Evolutionary conservation across 2,113 vertebrate genomes (phyloP).

Genomic region (Sturnira hondurensis): DNA sequence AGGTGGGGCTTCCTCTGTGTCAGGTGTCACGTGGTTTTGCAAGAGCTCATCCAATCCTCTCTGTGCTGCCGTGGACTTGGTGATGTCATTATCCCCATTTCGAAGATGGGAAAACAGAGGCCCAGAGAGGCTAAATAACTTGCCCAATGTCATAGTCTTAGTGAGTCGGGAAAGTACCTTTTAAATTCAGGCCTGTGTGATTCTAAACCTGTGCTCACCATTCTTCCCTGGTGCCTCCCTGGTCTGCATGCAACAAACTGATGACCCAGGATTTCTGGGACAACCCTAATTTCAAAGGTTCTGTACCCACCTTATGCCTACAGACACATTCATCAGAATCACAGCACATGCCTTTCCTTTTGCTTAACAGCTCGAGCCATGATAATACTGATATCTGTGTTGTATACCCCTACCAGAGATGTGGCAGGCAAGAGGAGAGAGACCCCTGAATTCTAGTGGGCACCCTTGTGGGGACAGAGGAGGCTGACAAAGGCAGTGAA

Average conservation of each 20-base stretch:
- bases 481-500: not conserved
- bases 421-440: not conserved
- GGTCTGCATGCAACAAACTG: not conserved
- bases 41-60: not conserved
- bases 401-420: not conserved
- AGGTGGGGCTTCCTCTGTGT: fast-evolving
- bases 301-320: not conserved
- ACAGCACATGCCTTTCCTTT: not conserved
- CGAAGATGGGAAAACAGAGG: not conserved
- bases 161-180: not conserved
- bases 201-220: not conserved
- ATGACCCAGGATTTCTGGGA: not conserved
- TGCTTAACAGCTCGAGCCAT: not conserved
- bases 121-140: not conserved
- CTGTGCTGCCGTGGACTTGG: not conserved
- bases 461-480: not conserved
- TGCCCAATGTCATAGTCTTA: not conserved
- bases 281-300: not conserved
- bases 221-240: not conserved
- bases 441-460: too few relatives aligned
- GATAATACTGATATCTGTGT: too few relatives aligned
- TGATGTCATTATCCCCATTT: not conserved
- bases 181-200: not conserved
- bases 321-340: not conserved
- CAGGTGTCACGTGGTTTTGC: not conserved